These are phyloP conservation scores for Trachelus troglodyta DNA, from an alignment of 2,888 invertebrate genomes.

Conservation along the genomic window DNA sequence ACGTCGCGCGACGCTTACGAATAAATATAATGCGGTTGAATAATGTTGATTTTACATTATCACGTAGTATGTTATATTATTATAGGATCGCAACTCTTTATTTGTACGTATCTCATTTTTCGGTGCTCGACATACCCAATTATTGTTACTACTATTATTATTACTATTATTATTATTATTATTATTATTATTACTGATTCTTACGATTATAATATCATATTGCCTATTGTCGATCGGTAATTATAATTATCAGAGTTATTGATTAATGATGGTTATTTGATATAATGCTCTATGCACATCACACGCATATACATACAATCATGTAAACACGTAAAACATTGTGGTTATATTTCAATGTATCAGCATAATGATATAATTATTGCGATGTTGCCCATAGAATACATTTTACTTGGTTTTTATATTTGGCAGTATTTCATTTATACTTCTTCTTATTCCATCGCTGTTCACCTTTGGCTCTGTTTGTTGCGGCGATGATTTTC, in stretches of 20 bases:
- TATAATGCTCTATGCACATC: conserved; percentile 55
- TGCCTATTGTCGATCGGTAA: conserved; percentile 58
- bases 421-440: conserved; percentile 56
- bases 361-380: conserved; percentile 63
- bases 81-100: conserved; percentile 25
- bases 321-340: conserved; percentile 53
- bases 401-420: conserved; percentile 66
- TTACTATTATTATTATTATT: conserved; percentile 35
- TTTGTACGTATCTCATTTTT: conserved; percentile 55
- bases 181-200: conserved; percentile 49
- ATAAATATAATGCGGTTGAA: background rate
- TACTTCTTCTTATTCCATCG: conserved; percentile 17
- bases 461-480: background rate
- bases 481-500: no score
- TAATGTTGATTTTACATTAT: conserved; percentile 14
- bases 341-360: conserved; percentile 65
- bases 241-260: conserved; percentile 48
- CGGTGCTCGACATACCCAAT: conserved; percentile 61
- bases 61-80: background rate
- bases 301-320: conserved; percentile 48
- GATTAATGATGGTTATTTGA: conserved; percentile 57
- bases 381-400: conserved; percentile 65
- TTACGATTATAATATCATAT: conserved; percentile 54
- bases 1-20: conserved; percentile 38
- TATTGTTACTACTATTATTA: conserved; percentile 43